Conservation (phyloP, 2,113 vertebrate genomes). For the Cyanocitta stelleri region DNA sequence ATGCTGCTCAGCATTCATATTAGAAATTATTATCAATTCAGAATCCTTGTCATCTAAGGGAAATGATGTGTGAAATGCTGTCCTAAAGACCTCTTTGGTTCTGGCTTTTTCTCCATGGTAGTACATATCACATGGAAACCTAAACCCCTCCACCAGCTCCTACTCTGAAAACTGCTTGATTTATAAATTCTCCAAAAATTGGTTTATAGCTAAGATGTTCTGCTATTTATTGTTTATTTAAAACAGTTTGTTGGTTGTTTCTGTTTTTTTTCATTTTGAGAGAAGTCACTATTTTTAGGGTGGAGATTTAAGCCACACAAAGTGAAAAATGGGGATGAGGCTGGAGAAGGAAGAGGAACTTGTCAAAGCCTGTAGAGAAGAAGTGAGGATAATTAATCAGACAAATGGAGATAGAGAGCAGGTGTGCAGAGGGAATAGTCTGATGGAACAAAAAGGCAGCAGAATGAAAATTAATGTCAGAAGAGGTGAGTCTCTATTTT, state of each 20-base stretch:
- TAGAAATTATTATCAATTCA: not conserved
- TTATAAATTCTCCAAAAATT: not conserved
- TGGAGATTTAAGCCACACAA: not conserved
- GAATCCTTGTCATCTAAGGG: not conserved
- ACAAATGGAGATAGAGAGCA: conserved; percentile 37
- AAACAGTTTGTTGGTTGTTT: not conserved
- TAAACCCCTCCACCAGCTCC: not conserved
- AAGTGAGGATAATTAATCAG: conserved; percentile 43
- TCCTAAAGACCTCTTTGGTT: not conserved
- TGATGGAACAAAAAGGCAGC: not conserved
- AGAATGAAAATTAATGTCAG: conserved; percentile 6
- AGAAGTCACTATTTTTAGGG: not conserved
- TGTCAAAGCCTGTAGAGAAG: conserved; percentile 13
- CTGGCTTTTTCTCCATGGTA: not conserved
- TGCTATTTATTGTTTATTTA: not conserved
- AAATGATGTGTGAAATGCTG: not conserved
- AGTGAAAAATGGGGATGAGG: not conserved
- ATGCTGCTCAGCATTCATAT: not conserved
- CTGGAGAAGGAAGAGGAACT: conserved; percentile 1
- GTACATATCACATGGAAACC: not conserved
- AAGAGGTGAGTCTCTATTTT: not conserved
- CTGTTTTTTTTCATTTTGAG: not conserved
- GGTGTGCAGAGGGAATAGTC: not conserved
- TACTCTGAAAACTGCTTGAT: not conserved
- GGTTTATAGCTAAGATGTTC: not conserved